Conservation (phyloP, 1,140 invertebrate species). For the Dryas iulia region DNA sequence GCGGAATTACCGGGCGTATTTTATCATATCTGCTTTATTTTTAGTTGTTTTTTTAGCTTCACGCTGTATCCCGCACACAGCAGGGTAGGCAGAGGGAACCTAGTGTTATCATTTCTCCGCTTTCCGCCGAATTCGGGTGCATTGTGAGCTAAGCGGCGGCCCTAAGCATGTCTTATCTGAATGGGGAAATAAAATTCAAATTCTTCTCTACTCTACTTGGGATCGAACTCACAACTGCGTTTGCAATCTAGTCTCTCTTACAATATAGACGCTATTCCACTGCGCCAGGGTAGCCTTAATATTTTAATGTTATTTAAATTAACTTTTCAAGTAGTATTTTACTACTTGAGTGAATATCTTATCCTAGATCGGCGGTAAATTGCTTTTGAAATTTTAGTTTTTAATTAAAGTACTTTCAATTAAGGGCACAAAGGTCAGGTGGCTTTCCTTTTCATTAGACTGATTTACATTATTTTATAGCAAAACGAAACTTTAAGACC, state of each 20-base stretch:
- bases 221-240: background rate
- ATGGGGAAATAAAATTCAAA: background rate
- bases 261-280: no score
- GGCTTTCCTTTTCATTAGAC: background rate
- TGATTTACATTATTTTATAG: background rate
- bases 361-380: background rate
- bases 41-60: background rate
- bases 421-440: conserved; percentile 4
- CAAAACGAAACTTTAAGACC: background rate
- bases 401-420: conserved; percentile 12
- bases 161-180: background rate
- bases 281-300: no score
- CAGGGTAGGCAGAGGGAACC: background rate
- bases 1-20: no score
- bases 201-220: no score
- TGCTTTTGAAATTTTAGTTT: conserved; percentile 7
- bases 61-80: background rate
- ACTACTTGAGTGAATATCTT: background rate
- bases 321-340: background rate
- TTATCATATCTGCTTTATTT: no score
- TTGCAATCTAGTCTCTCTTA: no score
- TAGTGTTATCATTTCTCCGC: background rate
- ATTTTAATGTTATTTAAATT: background rate
- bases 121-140: background rate
- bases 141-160: background rate